Conservation (phyloP, 2,113 vertebrate species). For the Burhinus oedicnemus region DNA sequence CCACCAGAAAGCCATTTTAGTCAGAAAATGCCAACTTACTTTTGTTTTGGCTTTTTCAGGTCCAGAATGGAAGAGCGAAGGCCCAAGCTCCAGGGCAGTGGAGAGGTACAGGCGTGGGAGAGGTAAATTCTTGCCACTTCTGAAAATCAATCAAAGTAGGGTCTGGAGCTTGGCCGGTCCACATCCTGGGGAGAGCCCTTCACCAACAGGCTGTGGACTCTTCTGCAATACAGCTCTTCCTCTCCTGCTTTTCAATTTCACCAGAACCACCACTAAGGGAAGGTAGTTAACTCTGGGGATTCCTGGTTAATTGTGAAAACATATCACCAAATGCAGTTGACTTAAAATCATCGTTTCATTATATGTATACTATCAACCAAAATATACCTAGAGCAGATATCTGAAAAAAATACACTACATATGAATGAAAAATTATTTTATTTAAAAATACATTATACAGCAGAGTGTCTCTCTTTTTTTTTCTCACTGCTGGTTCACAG, state of each 20-base stretch:
- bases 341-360: neutral
- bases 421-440: conserved; percentile 72
- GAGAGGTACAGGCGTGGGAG: neutral
- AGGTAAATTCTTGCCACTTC: neutral
- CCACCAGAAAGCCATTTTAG: neutral
- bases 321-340: neutral
- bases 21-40: neutral
- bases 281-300: neutral
- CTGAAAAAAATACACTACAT: neutral
- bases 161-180: neutral
- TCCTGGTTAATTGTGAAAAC: neutral
- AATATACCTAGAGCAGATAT: neutral
- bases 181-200: neutral
- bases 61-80: neutral
- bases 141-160: neutral
- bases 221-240: neutral
- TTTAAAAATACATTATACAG: conserved; percentile 84
- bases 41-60: neutral
- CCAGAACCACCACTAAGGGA: neutral
- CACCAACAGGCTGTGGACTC: neutral
- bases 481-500: conserved; percentile 77
- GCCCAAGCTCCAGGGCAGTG: neutral
- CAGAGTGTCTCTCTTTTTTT: conserved; percentile 71
- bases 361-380: neutral
- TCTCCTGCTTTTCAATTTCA: neutral